Conservation (phyloP, 2,888 invertebrate species). For the Cistogaster globosa region DNA sequence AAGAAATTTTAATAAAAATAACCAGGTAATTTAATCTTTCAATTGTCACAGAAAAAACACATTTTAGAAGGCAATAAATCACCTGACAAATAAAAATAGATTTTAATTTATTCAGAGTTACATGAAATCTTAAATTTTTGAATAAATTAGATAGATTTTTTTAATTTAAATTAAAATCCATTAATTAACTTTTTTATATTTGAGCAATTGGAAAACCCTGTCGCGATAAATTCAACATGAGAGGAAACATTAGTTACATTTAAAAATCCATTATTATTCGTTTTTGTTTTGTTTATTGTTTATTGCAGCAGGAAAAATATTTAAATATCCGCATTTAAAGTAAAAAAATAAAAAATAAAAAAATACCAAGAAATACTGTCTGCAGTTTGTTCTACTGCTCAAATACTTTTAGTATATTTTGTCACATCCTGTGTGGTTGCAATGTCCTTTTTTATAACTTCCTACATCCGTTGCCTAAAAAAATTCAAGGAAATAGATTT, state of each 20-base stretch:
- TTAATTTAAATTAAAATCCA: neutral
- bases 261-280: conserved; percentile 17
- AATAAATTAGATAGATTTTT: neutral
- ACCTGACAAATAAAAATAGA: too few species aligned
- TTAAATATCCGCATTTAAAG: conserved; percentile 55
- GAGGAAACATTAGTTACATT: conserved; percentile 44
- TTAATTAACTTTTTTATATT: neutral
- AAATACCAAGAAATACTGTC: conserved; percentile 5
- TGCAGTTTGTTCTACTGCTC: neutral
- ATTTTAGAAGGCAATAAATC: too few species aligned
- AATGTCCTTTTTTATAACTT: conserved; percentile 66
- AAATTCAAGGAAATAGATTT: conserved; percentile 64
- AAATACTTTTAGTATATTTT: conserved; percentile 24
- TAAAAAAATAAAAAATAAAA: conserved; percentile 5
- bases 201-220: conserved; percentile 4
- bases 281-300: neutral
- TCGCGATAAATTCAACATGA: conserved; percentile 10
- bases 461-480: conserved; percentile 61
- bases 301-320: conserved; percentile 30
- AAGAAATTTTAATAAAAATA: too few species aligned
- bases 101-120: too few species aligned
- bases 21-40: too few species aligned
- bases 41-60: too few species aligned
- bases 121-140: too few species aligned
- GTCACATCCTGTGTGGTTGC: conserved; percentile 57